phyloP scores from a whole-genome alignment of 2,888 invertebrate genomes.

The Mylabris sibirica region DNA sequence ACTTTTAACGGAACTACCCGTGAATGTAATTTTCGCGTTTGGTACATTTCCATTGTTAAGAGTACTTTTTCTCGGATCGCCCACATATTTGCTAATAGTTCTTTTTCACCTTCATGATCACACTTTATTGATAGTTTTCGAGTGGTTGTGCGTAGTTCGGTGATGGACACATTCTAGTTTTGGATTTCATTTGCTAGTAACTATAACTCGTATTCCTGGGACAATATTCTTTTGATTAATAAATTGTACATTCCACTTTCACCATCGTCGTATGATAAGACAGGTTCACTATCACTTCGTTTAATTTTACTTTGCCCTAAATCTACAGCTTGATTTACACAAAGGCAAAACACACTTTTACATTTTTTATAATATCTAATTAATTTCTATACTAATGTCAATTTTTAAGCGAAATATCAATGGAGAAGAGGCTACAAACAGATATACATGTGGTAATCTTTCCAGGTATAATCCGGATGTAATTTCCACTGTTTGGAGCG shows the following conservation, averaged over 20 bases:
- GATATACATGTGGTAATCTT: neutral
- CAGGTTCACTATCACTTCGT: neutral
- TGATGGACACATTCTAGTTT: neutral
- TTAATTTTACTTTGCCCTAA: neutral
- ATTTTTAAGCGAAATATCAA: neutral
- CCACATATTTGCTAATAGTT: neutral
- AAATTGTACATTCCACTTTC: neutral
- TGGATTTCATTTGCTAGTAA: neutral
- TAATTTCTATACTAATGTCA: neutral
- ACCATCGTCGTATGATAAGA: neutral
- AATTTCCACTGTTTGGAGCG: neutral
- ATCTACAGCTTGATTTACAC: neutral
- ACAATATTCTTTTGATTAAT: neutral
- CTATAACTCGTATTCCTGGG: neutral
- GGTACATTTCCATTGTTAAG: neutral
- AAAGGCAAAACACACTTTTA: neutral
- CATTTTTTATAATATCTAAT: neutral
- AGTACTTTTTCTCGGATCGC: neutral
- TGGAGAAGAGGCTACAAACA: constrained; percentile 1
- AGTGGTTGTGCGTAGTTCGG: neutral
- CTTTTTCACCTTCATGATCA: no score
- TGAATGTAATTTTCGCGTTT: neutral
- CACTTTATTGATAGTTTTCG: neutral
- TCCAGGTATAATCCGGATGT: neutral
- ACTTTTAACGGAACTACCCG: neutral